phyloP scores from a whole-genome alignment of 2,888 invertebrate species.

The Mamestra brassicae region DNA sequence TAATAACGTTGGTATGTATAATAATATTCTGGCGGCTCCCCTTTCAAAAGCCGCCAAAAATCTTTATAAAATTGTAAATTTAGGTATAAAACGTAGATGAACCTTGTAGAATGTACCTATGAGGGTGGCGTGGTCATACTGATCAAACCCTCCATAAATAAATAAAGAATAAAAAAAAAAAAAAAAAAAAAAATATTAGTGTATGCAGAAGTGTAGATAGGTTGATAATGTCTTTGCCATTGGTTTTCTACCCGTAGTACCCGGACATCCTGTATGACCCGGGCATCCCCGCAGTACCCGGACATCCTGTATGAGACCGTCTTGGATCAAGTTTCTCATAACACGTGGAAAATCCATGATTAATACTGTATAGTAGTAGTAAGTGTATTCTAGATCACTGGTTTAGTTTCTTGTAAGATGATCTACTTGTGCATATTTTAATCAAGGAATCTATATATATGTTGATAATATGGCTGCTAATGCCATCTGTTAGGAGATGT shows the following conservation, averaged over 20 bases:
- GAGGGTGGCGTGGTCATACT: background rate
- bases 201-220: no score
- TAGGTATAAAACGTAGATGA: background rate
- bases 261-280: no score
- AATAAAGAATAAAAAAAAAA: no score
- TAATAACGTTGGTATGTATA: background rate
- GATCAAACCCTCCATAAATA: background rate
- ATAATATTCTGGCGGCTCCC: no score
- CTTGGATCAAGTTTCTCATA: slow-evolving; percentile 6
- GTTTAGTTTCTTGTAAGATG: slow-evolving; percentile 35
- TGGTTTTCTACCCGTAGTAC: no score
- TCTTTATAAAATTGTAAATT: background rate
- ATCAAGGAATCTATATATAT: slow-evolving; percentile 1
- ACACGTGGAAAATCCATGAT: background rate
- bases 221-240: background rate
- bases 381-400: background rate
- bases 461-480: background rate
- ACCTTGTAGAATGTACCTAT: background rate
- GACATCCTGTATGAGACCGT: background rate
- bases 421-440: slow-evolving; percentile 17
- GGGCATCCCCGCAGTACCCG: no score
- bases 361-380: background rate
- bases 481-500: slow-evolving; percentile 22
- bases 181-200: no score
- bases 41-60: background rate